Evolutionary conservation across 2,888 invertebrate genomes (phyloP), one percentile per base, ranked within the genome.

Genomic region (Pocota personata): DNA sequence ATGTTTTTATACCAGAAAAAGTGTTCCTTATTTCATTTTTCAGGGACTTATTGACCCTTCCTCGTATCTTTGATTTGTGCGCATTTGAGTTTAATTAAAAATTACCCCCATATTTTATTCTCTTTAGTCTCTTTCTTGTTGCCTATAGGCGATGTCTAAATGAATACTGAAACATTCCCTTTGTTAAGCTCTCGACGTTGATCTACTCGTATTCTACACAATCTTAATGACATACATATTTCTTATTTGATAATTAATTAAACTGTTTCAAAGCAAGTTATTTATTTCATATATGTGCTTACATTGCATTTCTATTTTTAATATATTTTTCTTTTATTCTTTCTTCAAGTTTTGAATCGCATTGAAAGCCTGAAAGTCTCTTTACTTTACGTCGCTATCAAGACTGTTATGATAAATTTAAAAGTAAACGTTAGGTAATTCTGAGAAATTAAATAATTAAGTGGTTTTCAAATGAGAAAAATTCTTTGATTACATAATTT

Each of bases 271-370:
- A 78, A 83, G 67, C 72, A 78, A 67, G 24, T 52, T 72, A 46
- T 73, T 83, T 83, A 78, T 83, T 83, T 83, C 83, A 78, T 78
- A 72, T 24, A 83, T 73, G 78, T 73, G 72, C 72, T 83, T 83
- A 83, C 78, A 83, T 73, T 83, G 66, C 66, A 78, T 73, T 77
- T 24, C 27, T 52, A 19, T 60, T 62, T 32, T 40, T 32, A 21
- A 7, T 48, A 3, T 40, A 40, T 60, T 30, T 27, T 76, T 40
- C 16, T 37, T 52, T 8, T 67, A 60, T 50, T 5, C 35, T 58
- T 24, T 62, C 37, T 57, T 35, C 12, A 40, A 35, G 6, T 60
- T 66, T 50, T 48, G 5, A 40, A 48, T 76, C 66, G 76, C 67
- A 77, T 67, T 60, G 66, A 66, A 76, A 66, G 66, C 16, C 57